Percentiles rank a stretch among this genome's conserved stretches.
phyloP scores from a whole-genome alignment of 2,113 vertebrate genomes.

The Carettochelys insculpta region DNA sequence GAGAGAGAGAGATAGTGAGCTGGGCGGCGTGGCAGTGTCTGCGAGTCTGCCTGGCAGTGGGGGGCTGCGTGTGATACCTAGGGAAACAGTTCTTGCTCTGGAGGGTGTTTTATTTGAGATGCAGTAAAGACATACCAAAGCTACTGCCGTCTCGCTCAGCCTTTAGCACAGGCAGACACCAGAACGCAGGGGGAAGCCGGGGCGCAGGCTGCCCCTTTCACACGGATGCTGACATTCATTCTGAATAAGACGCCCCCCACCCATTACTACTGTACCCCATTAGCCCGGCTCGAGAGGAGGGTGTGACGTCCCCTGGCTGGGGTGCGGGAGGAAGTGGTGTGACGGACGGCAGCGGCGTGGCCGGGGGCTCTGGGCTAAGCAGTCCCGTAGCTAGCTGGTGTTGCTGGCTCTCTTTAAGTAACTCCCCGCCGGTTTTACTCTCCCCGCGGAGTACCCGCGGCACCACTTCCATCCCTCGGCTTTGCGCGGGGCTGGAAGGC shows the following conservation, averaged over 20 bases:
- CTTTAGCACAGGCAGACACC: background rate
- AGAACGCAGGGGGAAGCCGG: background rate
- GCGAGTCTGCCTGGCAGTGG: background rate
- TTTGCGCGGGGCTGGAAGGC: constrained; percentile 40
- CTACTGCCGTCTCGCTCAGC: background rate
- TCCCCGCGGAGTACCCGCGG: background rate
- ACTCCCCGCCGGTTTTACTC: background rate
- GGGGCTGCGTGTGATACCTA: background rate
- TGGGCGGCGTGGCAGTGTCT: background rate
- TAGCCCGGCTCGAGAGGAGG: background rate
- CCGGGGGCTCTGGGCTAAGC: background rate
- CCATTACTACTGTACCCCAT: background rate
- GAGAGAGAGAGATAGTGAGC: no score
- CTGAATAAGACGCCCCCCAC: background rate
- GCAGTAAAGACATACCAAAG: background rate
- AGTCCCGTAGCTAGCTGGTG: background rate
- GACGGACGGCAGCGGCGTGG: background rate
- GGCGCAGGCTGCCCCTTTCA: background rate
- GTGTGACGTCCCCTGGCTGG: background rate
- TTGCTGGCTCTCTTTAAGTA: background rate
- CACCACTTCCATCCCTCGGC: constrained; percentile 4
- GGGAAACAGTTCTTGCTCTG: background rate
- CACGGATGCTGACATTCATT: background rate
- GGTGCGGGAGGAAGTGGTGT: background rate
- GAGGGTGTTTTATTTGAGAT: background rate